Base-by-base conservation (phyloP, 2,888 invertebrate genomes). In the Phyto melanocephala region DNA sequence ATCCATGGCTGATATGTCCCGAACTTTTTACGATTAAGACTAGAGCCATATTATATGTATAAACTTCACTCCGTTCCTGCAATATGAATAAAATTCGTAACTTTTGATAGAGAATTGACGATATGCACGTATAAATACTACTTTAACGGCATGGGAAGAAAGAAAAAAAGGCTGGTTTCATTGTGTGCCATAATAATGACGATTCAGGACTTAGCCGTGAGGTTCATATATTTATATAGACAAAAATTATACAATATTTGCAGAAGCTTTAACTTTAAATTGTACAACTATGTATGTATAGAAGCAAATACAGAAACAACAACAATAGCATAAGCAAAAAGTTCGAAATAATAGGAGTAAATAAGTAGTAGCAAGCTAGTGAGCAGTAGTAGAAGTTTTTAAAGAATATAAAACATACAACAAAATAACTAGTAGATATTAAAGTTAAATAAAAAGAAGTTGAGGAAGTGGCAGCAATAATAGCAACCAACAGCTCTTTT, bases 201-300 rank as follows among this genome's bases (percentile, higher is more conserved):
- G 56, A 40, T 70, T 47, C 70, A 78, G 65, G 50, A 65, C 71
- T 79, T 63, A 15, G 78, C 63, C 71, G 71, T 40, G 78, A 72
- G 65, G 71, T 78, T 20, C 17, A 37, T 35, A 37, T n/a, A 10
- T 17, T 22, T 50, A 50, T 47, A 33, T 24, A 20, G 35, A 37
- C 37, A 13, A 70, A 47, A 45, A 54, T 17, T 20, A 6, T 22
- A 52, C 65, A 79, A 79, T 79, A 65, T 79, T 58, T 63, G 47
- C 78, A 79, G 71, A 79, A 79, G 71, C 71, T 79, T 72, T 65
- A 65, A 79, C 63, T 79, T 79, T 58, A 72, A 79, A 72, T 71
- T 78, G 78, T 78, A 56, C 37, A 15, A 65, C n/a, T n/a, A n/a
- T n/a, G 50, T 24, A 58, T 28, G 56, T 50, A 71, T 40, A 65